Evolutionary conservation across 2,797 vertebrate genomes (phyloP), one percentile per base, ranked within the genome.

Genomic region (Hippocampus kuda): DNA sequence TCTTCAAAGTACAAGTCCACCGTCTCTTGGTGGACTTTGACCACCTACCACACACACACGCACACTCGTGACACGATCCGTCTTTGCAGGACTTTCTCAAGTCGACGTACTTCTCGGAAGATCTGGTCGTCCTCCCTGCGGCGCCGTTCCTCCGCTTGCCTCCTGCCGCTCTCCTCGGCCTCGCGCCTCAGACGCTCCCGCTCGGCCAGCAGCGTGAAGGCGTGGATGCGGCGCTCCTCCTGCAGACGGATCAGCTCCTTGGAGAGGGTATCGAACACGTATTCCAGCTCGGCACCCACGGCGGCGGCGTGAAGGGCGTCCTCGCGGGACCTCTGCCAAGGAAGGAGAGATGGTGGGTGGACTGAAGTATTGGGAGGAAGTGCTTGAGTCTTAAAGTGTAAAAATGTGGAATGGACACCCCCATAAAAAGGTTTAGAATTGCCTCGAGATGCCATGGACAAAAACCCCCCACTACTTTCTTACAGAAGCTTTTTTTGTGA

Each of bases 1-100:
- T 97, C 94, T 83, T 99, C 94, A 71, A 99, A 86, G 75, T 95
- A 99, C 66, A 93, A 89, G 71, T 95, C 92, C 27, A 98, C 84
- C 2, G 92, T 95, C 71, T 91, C 91, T 83, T 96, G 92, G 75
- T 98, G 92, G 68, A 98, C 86, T 82, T 91, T 90, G 76, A 96
- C 87, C 79, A 98, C 92, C 97, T 99, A 72, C 38, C 62, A 74
- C 26, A 18, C 16, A 18, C 16, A 30, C 5, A 53, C 0, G 24
- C 13, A 20, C 18, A 63, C 27, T 27, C 9, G 16, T 54, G 51
- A 53, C 27, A 24, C 12, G 3, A 38, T 7, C 34, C 5, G 13
- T 16, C 27, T 41, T 15, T 3, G 24, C 15, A 10, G 10, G 48
- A 53, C 18, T 61, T 38, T 10, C 3, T 12, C n/a, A 8, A 12